Evolutionary conservation across 2,797 vertebrate species (phyloP).

Genomic region (Nyctalus aviator): DNA sequence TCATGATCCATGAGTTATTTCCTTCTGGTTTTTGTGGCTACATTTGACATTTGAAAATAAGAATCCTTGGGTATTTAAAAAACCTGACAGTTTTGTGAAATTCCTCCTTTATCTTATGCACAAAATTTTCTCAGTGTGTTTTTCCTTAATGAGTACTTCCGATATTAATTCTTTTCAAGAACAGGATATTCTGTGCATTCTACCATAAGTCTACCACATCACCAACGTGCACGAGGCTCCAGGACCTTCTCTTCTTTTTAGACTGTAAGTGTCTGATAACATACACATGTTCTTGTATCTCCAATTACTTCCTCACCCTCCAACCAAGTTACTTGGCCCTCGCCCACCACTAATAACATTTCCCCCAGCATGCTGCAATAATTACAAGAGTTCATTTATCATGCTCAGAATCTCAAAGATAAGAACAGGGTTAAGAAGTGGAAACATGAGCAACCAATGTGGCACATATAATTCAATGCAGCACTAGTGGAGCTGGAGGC

Average conservation of each 20-base stretch:
- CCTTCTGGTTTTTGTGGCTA: background rate
- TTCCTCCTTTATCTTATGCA: background rate
- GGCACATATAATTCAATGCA: background rate
- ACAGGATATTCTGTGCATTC: background rate
- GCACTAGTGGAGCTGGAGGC: background rate
- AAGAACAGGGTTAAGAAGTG: background rate
- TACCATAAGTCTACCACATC: background rate
- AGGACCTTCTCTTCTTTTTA: background rate
- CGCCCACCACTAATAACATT: background rate
- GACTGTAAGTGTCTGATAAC: background rate
- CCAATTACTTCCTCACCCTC: background rate
- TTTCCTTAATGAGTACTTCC: background rate
- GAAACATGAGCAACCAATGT: background rate
- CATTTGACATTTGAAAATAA: background rate
- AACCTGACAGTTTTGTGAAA: background rate
- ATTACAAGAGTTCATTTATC: background rate
- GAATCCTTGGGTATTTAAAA: background rate
- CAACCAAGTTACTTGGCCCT: background rate
- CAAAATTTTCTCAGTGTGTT: background rate
- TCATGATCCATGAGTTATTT: background rate
- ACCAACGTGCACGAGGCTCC: too few species aligned
- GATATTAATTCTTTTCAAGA: background rate
- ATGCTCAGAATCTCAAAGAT: background rate
- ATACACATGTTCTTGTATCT: background rate
- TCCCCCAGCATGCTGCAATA: background rate